Conservation (phyloP, 2,113 vertebrate genomes). For the Hypomesus transpacificus region DNA sequence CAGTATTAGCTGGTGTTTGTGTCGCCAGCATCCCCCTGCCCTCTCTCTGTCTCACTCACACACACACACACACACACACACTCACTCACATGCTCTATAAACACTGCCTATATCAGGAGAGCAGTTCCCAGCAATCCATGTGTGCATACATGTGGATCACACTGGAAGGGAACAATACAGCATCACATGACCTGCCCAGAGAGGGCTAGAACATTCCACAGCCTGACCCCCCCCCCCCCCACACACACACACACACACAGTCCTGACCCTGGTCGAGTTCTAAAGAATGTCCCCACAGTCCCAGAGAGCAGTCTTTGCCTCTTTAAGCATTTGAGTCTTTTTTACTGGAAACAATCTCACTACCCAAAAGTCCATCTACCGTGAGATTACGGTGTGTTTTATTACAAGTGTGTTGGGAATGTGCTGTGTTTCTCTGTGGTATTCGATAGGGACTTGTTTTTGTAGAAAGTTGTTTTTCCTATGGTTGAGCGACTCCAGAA, state of each 20-base stretch:
- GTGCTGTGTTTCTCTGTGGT: slow-evolving; percentile 43
- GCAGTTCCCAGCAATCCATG: slow-evolving; percentile 57
- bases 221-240: slow-evolving; percentile 44
- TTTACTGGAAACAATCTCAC: slow-evolving; percentile 13
- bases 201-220: slow-evolving; percentile 68
- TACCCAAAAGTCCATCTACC: slow-evolving; percentile 31
- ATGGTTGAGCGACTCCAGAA: slow-evolving; percentile 20
- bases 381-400: slow-evolving; percentile 40
- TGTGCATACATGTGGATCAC: slow-evolving; percentile 62
- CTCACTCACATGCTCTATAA: slow-evolving; percentile 21
- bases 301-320: slow-evolving; percentile 21
- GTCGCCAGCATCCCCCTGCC: too few species aligned
- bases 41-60: too few species aligned
- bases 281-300: slow-evolving; percentile 58
- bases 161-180: slow-evolving; percentile 49
- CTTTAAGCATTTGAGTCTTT: not conserved
- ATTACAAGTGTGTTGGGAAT: slow-evolving; percentile 43
- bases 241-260: not conserved
- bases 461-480: slow-evolving; percentile 33
- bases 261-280: slow-evolving; percentile 31
- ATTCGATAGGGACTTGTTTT: slow-evolving; percentile 28
- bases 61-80: too few species aligned
- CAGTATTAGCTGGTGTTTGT: too few species aligned
- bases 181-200: slow-evolving; percentile 65
- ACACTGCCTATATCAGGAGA: slow-evolving; percentile 40